Evolutionary conservation across 2,113 vertebrate genomes (phyloP).

Genomic region (Chloebia gouldiae): DNA sequence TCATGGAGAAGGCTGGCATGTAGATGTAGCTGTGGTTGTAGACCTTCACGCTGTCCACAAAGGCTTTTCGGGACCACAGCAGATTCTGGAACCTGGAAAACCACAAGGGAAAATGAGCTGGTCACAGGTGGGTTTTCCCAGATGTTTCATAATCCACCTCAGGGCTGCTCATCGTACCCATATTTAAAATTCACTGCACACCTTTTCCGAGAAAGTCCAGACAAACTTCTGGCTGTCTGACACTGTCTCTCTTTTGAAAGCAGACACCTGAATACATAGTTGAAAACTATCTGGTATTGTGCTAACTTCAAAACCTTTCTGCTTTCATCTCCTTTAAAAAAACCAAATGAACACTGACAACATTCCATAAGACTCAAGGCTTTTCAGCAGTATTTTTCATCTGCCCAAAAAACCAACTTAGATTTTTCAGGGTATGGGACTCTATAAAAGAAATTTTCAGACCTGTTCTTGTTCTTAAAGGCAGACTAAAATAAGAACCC

Average conservation of each 20-base stretch:
- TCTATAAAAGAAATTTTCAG: background rate
- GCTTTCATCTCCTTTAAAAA: background rate
- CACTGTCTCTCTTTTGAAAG: background rate
- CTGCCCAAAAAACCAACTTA: background rate
- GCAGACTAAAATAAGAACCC: background rate
- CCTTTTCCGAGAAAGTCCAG: background rate
- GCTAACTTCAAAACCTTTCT: background rate
- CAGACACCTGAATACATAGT: background rate
- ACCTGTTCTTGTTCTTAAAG: background rate
- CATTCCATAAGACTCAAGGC: background rate
- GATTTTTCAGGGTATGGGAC: background rate
- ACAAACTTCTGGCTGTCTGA: background rate
- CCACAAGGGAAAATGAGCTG: background rate
- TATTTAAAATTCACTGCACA: background rate
- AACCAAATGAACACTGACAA: background rate
- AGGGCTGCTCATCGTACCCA: background rate
- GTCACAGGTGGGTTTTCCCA: background rate
- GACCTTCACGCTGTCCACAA: slow-evolving; percentile 89
- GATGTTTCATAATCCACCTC: background rate
- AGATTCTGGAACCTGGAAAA: slow-evolving; percentile 90
- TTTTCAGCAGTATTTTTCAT: background rate
- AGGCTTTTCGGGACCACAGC: slow-evolving; percentile 90
- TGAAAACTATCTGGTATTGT: background rate
- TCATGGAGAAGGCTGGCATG: slow-evolving; percentile 98
- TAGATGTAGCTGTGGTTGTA: slow-evolving; percentile 94